Conservation (phyloP, 2,797 vertebrate genomes). For the Periparus ater region DNA sequence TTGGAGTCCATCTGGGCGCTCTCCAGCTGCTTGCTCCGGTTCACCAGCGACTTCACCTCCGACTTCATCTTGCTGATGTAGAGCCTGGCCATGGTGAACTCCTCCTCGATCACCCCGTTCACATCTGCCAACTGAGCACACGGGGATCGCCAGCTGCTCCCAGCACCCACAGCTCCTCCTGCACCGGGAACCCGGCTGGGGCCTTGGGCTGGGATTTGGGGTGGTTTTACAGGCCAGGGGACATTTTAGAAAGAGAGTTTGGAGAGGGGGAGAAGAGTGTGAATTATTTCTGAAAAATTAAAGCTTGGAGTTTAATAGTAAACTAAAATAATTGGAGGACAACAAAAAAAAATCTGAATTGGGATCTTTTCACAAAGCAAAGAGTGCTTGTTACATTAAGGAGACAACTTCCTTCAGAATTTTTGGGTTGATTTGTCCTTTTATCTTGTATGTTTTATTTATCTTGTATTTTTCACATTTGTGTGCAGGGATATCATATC, state of each 20-base stretch:
- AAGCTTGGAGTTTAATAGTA: too few relatives aligned
- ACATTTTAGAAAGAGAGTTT: neutral
- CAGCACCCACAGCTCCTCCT: neutral
- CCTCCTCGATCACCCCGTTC: constrained; percentile 91
- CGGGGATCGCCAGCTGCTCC: fast-evolving
- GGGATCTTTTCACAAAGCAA: neutral
- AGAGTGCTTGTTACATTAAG: neutral
- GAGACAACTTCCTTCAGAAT: neutral
- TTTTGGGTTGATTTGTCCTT: neutral
- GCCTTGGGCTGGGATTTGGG: fast-evolving
- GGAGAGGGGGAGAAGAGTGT: neutral
- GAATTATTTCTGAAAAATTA: neutral
- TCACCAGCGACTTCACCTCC: constrained; percentile 91
- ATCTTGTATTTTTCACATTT: neutral
- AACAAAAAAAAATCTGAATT: neutral
- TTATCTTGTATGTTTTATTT: neutral
- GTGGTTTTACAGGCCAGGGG: fast-evolving
- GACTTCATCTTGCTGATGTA: constrained; percentile 98
- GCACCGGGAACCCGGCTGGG: neutral
- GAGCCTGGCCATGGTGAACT: constrained; percentile 94
- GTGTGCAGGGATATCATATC: neutral
- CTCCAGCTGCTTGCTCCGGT: constrained; percentile 91
- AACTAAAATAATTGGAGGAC: too few relatives aligned
- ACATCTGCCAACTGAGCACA: constrained; percentile 85
- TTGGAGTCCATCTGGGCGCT: constrained; percentile 83